Conservation (phyloP, 2,888 invertebrate genomes). For the Thereva nobilitata region DNA sequence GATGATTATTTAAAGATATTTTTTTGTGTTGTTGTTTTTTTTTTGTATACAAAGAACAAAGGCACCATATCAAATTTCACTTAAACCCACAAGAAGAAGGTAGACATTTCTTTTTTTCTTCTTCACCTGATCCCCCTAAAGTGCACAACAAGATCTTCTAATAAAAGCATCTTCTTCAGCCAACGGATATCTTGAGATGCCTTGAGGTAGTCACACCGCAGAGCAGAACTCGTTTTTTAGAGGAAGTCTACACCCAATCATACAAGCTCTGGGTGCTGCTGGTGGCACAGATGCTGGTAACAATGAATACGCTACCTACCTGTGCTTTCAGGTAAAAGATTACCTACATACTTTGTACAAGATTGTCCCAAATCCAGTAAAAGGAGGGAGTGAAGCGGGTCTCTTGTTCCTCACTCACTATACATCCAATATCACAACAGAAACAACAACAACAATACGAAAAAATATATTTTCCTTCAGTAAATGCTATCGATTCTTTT, state of each 20-base stretch:
- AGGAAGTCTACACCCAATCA: constrained; percentile 18
- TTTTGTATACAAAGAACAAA: no score
- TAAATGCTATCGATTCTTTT: constrained; percentile 21
- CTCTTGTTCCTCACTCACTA: background rate
- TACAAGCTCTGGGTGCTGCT: constrained; percentile 1
- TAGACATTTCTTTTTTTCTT: no score
- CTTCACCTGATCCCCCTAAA: no score
- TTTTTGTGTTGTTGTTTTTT: no score
- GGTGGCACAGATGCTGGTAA: background rate
- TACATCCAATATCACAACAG: background rate
- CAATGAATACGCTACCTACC: background rate
- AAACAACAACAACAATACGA: background rate
- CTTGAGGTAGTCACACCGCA: constrained; percentile 16
- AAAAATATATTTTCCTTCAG: constrained; percentile 14
- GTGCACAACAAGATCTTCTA: background rate
- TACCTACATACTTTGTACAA: no score
- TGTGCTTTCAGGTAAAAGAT: no score
- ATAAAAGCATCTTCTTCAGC: constrained; percentile 6
- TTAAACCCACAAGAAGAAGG: no score
- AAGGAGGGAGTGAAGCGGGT: no score
- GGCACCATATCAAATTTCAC: no score
- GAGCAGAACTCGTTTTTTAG: constrained; percentile 24
- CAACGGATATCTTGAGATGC: constrained; percentile 18
- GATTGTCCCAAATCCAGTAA: no score
- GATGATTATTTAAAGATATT: no score